phyloP scores from a whole-genome alignment of 2,797 vertebrate genomes.

The Champsocephalus gunnari region DNA sequence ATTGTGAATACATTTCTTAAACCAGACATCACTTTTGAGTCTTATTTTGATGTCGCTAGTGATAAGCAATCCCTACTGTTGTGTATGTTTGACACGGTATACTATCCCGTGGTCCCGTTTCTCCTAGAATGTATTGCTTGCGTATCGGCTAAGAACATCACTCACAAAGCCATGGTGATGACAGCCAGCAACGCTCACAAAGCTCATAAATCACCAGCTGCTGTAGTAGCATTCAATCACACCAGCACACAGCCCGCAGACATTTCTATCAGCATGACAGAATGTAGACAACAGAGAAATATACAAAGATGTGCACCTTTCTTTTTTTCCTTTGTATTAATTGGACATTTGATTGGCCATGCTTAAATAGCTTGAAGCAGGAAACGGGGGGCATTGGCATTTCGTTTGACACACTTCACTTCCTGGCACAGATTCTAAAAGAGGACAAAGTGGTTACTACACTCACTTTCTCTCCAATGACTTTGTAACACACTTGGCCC shows the following conservation, averaged over 20 bases:
- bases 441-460: constrained; percentile 53
- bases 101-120: constrained; percentile 11
- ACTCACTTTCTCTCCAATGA: constrained; percentile 16
- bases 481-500: constrained; percentile 56
- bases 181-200: constrained; percentile 52
- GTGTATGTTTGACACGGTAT: constrained; percentile 22
- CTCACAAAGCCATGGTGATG: constrained; percentile 29
- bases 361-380: constrained; percentile 45
- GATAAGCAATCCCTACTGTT: constrained; percentile 4
- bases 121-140: constrained; percentile 34
- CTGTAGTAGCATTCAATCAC: constrained; percentile 6
- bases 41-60: constrained; percentile 19
- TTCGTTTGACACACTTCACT: constrained; percentile 52
- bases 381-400: constrained; percentile 18
- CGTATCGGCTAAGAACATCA: constrained; percentile 28
- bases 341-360: constrained; percentile 23
- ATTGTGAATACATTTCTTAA: not conserved
- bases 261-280: constrained; percentile 11
- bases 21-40: constrained; percentile 2
- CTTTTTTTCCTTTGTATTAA: constrained; percentile 17
- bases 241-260: not conserved
- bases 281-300: not conserved
- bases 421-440: constrained; percentile 69
- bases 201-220: constrained; percentile 39
- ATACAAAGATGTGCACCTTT: not conserved